Evolutionary conservation across 92 coral and sea anemone genomes (phyloP).

Genomic region (Plumapathes pennacea): DNA sequence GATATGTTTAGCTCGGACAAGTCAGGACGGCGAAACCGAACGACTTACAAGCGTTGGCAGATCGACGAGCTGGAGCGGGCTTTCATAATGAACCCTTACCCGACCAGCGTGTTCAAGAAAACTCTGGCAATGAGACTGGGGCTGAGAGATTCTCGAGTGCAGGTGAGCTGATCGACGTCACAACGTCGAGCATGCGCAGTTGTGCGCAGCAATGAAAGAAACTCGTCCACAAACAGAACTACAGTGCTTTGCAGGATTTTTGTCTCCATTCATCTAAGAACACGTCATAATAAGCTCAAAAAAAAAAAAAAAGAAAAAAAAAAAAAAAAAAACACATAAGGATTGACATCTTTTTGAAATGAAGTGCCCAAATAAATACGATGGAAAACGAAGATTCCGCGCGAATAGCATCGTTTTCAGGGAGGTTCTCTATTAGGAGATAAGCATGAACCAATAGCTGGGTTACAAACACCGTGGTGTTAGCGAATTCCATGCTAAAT

Average conservation of each 20-base stretch:
- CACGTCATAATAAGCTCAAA: no score
- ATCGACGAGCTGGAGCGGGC: slow-evolving; percentile 97
- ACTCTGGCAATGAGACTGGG: slow-evolving; percentile 92
- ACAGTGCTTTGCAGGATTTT: background rate
- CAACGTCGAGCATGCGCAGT: background rate
- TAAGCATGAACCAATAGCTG: no score
- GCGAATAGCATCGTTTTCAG: no score
- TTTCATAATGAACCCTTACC: slow-evolving; percentile 84
- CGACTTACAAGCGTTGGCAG: slow-evolving; percentile 96
- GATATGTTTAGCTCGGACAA: slow-evolving; percentile 64
- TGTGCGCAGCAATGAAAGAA: background rate
- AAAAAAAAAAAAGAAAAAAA: no score
- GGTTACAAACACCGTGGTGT: no score
- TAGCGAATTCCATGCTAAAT: no score
- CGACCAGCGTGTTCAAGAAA: slow-evolving; percentile 92
- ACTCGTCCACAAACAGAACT: no score
- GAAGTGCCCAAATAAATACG: no score
- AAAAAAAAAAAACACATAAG: no score
- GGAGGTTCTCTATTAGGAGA: no score
- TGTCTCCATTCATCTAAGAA: background rate
- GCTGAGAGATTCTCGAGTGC: slow-evolving; percentile 93
- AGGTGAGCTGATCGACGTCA: slow-evolving; percentile 49
- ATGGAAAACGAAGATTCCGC: no score
- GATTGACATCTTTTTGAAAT: no score
- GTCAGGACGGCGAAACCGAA: slow-evolving; percentile 92